Evolutionary conservation across 2,113 vertebrate species (phyloP), one percentile per base, ranked within the genome.

Genomic region (Butorides virescens): DNA sequence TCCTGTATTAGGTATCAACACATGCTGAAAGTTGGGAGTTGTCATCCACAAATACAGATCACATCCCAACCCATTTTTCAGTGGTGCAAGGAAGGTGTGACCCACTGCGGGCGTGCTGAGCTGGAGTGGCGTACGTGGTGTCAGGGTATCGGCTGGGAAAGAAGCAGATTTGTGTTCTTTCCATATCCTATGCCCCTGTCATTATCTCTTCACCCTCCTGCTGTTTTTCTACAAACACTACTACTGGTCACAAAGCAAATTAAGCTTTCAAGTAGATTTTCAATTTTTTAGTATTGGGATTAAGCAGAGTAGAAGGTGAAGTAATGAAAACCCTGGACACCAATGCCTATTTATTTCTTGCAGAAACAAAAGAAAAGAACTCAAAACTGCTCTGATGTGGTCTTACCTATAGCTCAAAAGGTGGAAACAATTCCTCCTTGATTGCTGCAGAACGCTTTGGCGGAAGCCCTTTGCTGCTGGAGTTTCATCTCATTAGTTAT

Each of bases 401-500:
- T 80, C 63, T 87, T 92, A 44, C 72, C 9, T 53, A 11, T 19
- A 82, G 78, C 67, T 94, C 56, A 77, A 67, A 42, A 78, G 80
- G 36, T 19, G 66, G 87, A 65, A 65, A 34, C 30, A 80, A 58
- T 75, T 71, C 82, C 46, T n/a, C 70, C 87, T 87, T 71, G 39
- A 32, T 83, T 88, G 52, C 89, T 66, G 34, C 70, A 7, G n/a
- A n/a, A 1, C 0, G 0, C 73, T 95, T 67, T 86, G 79, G 65
- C 76, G 74, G 62, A 90, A 42, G 71, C 80, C 66, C 88, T 83
- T 76, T 1, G 0, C 56, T 65, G 76, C 27, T 76, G 46, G 39
- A 77, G 42, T 67, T 96, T 88, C 70, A 63, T 59, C 85, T 97
- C 82, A 88, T 95, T 95, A 94, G 62, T 87, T 95, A 21, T 26